Conservation (phyloP, 2,888 invertebrate species). For the Neelides folsomi region DNA sequence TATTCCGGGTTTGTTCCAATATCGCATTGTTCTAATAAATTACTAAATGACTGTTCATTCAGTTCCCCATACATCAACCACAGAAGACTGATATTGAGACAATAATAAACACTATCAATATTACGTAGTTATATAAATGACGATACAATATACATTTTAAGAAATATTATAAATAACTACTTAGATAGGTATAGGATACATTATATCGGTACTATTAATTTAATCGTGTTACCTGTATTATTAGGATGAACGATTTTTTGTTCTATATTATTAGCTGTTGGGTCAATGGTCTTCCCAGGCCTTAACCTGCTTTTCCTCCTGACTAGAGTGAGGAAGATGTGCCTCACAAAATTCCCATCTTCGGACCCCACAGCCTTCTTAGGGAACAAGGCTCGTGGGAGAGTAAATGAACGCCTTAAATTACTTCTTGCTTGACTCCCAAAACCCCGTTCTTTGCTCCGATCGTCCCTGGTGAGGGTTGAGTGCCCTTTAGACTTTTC, state of each 20-base stretch:
- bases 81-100: too few relatives aligned
- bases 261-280: constrained; percentile 1
- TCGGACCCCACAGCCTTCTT: constrained; percentile 27
- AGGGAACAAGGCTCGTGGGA: constrained; percentile 28
- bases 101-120: too few relatives aligned
- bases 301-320: constrained; percentile 21
- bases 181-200: too few relatives aligned
- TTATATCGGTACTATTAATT: neutral
- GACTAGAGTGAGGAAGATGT: constrained; percentile 30
- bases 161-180: too few relatives aligned
- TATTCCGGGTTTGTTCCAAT: too few relatives aligned
- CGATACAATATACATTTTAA: neutral
- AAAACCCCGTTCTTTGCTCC: too few relatives aligned
- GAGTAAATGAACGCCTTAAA: constrained; percentile 31
- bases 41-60: too few relatives aligned
- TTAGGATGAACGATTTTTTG: neutral
- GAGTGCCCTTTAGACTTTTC: too few relatives aligned
- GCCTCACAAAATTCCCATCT: constrained; percentile 29
- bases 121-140: too few relatives aligned
- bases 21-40: too few relatives aligned
- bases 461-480: too few relatives aligned
- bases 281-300: neutral
- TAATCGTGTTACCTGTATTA: constrained; percentile 4
- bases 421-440: constrained; percentile 18
- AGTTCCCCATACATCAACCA: too few relatives aligned